Conservation (phyloP, 2,797 vertebrate species). For the Pipistrellus pygmaeus region DNA sequence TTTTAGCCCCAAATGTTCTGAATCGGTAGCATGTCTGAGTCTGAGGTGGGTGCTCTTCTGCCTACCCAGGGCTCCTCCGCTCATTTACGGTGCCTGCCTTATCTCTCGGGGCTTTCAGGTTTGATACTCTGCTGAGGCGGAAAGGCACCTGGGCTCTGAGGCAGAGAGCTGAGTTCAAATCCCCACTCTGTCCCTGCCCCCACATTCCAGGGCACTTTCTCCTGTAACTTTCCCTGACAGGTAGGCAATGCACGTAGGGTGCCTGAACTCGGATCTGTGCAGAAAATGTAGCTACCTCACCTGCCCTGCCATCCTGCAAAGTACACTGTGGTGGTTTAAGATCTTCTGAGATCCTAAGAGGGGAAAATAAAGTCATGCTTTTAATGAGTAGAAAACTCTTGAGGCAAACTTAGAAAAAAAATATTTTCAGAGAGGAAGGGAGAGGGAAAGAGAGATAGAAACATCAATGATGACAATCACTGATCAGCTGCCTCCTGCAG, state of each 20-base stretch:
- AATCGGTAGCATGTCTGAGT: neutral
- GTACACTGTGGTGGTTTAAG: neutral
- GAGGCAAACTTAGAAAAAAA: neutral
- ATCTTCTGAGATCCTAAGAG: neutral
- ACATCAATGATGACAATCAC: too few species aligned
- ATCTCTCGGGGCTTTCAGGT: neutral
- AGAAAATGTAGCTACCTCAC: neutral
- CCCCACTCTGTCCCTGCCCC: neutral
- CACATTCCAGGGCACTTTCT: neutral
- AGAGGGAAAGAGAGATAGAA: too few species aligned
- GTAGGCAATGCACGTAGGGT: neutral
- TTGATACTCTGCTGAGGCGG: neutral
- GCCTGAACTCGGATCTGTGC: neutral
- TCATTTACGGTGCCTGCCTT: neutral
- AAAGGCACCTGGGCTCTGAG: neutral
- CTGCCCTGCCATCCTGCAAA: neutral
- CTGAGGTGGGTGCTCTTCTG: neutral
- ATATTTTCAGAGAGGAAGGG: too few species aligned
- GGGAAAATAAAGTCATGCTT: neutral
- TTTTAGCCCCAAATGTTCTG: neutral
- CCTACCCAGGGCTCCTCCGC: neutral
- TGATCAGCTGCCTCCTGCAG: too few species aligned
- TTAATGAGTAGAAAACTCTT: neutral
- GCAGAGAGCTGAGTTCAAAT: neutral
- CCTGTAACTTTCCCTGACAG: neutral